Evolutionary conservation across 1,140 invertebrate genomes (phyloP).

Genomic region (Ceratina calcarata): DNA sequence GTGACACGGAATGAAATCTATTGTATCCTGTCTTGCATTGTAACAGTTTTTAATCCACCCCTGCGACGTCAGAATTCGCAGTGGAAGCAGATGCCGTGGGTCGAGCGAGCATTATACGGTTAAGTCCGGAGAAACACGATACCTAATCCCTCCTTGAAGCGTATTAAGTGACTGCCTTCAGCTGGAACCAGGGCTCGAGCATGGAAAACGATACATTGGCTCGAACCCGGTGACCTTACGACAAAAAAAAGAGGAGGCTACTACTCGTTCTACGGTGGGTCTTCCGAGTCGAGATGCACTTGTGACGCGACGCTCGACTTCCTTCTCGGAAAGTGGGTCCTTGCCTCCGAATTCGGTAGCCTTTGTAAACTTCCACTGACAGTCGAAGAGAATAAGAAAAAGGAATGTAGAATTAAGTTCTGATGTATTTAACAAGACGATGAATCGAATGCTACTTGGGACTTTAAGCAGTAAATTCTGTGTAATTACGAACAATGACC

Average conservation of each 20-base stretch:
- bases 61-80: conserved; percentile 11
- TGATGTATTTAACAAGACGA: no score
- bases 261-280: conserved; percentile 14
- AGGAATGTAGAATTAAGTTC: not conserved
- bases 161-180: conserved; percentile 77
- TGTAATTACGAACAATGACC: no score
- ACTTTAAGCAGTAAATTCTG: no score
- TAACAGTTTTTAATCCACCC: not conserved
- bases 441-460: not conserved
- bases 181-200: conserved; percentile 28
- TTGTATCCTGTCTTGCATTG: not conserved
- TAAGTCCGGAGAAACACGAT: conserved; percentile 72
- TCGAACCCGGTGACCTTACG: not conserved
- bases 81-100: conserved; percentile 32
- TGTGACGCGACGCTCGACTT: conserved; percentile 17
- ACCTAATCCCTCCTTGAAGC: conserved; percentile 73
- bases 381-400: no score
- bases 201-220: conserved; percentile 63
- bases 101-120: conserved; percentile 62
- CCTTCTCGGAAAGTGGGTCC: conserved; percentile 11
- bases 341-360: not conserved
- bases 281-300: conserved; percentile 26
- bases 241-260: conserved; percentile 26
- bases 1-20: no score
- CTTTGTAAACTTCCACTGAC: not conserved